Evolutionary conservation across 2,888 invertebrate genomes (phyloP), one percentile per base, ranked within the genome.

Genomic region (Lottia scabra): DNA sequence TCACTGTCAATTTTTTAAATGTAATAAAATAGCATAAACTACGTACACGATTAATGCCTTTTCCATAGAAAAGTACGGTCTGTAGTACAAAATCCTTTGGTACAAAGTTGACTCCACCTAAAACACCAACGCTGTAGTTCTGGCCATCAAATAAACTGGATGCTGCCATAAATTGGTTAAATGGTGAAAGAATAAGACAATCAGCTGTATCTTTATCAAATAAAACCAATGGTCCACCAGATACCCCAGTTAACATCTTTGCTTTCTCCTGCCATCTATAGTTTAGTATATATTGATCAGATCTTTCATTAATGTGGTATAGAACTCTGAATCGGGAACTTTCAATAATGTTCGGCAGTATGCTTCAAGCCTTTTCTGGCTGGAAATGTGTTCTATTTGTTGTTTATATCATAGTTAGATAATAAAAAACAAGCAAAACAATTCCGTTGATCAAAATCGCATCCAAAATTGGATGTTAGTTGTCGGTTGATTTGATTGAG

Each of bases 151-250:
- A 69, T n/a, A 63, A 67, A 19, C 77, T 74, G 8, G 81, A 80
- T 13, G 80, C 77, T 1, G 82, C 73, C 84, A 85, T 85, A 63
- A 81, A 83, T 64, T 84, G 73, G 46, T 78, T 78, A 44, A 78
- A 75, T 2, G 85, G 80, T 38, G 84, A 82, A 64, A 83, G 79
- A 30, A 85, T 72, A 10, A 83, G 43, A 13, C 79, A 74, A 38
- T 78, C 76, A 2, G 79, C 80, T 3, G 12, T 26, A 38, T 38
- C 38, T n/a, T 78, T 71, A 74, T 84, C 82, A 65, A 85, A 85
- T 27, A 85, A 62, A 0, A 80, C 79, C 4, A 85, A 62, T 2
- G 84, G 84, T 16, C 85, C 84, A 5, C 82, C 79, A 38, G 27
- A 46, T 8, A 84, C 77, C 8, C 85, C 84, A 46, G 76, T 78